Evolutionary conservation across 2,888 invertebrate species (phyloP).

Genomic region (Tuberolachnus salignus): DNA sequence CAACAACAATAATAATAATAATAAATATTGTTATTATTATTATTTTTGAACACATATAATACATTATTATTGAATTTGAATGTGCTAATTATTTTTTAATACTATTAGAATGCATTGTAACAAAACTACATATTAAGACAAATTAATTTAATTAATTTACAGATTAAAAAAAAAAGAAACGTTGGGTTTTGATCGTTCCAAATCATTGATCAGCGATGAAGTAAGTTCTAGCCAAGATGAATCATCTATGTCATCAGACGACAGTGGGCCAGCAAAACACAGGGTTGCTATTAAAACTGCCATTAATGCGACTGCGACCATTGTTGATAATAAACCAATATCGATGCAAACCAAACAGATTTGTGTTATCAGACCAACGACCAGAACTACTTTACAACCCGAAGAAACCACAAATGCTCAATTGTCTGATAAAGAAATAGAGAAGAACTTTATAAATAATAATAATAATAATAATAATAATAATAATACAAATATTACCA

Average conservation of each 20-base stretch:
- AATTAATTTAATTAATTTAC: slow-evolving; percentile 27
- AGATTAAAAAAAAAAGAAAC: slow-evolving; percentile 53
- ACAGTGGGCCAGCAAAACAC: slow-evolving; percentile 32
- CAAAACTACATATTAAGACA: too few relatives aligned
- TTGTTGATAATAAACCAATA: slow-evolving; percentile 49
- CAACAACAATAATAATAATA: too few relatives aligned
- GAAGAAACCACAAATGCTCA: slow-evolving; percentile 54
- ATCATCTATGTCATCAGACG: slow-evolving; percentile 53
- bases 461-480: slow-evolving; percentile 46
- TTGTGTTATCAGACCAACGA: slow-evolving; percentile 65
- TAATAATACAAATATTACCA: slow-evolving; percentile 6
- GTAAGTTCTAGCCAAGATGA: slow-evolving; percentile 54
- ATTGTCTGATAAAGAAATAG: slow-evolving; percentile 70
- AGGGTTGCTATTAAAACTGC: slow-evolving; percentile 46
- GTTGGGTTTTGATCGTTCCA: slow-evolving; percentile 48
- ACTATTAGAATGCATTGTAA: too few relatives aligned
- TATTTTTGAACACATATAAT: too few relatives aligned
- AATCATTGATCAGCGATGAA: slow-evolving; percentile 46
- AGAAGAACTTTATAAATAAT: slow-evolving; percentile 70
- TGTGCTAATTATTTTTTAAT: too few relatives aligned
- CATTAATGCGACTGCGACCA: slow-evolving; percentile 15
- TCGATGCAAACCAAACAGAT: slow-evolving; percentile 65
- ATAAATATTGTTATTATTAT: not conserved
- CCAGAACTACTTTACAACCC: slow-evolving; percentile 62
- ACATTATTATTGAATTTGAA: too few relatives aligned